phyloP scores from a whole-genome alignment of 2,797 vertebrate genomes.

The Erpetoichthys calabaricus region DNA sequence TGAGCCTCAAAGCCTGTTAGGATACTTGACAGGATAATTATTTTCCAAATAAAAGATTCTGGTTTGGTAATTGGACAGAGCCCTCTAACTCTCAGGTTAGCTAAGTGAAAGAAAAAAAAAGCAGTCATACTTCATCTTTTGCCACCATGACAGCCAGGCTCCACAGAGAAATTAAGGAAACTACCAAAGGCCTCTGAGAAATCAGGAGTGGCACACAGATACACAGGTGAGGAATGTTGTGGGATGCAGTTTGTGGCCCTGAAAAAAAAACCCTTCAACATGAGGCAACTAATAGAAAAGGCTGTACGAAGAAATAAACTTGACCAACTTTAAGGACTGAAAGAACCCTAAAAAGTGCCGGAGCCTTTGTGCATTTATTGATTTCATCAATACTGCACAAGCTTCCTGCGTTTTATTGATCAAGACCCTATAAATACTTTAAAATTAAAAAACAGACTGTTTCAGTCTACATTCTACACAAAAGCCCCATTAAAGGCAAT shows the following conservation, averaged over 20 bases:
- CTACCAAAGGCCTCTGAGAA: not conserved
- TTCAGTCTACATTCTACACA: too few relatives aligned
- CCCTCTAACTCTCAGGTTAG: conserved; percentile 30
- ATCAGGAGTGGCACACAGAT: conserved; percentile 9
- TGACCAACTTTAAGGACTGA: too few relatives aligned
- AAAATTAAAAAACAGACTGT: too few relatives aligned
- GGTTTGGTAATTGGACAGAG: conserved; percentile 52
- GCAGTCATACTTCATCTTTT: not conserved
- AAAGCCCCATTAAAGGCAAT: too few relatives aligned
- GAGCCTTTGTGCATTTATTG: too few relatives aligned
- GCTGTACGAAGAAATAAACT: too few relatives aligned
- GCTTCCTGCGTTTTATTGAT: too few relatives aligned
- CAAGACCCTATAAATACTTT: too few relatives aligned
- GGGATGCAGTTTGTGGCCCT: conserved; percentile 9
- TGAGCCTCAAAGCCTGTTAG: not conserved
- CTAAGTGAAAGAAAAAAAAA: conserved; percentile 25
- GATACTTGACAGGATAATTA: conserved; percentile 30
- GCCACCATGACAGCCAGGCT: conserved; percentile 2
- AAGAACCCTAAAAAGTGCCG: too few relatives aligned
- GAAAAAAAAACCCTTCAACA: too few relatives aligned
- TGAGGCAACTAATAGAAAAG: too few relatives aligned
- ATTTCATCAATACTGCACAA: too few relatives aligned
- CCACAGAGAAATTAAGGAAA: conserved; percentile 1
- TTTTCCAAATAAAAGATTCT: conserved; percentile 13
- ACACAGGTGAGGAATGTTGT: conserved; percentile 16